A percentile compares a stretch with the other conserved stretches of the same genome.
phyloP scores from a whole-genome alignment of 30 jellyfish, hydroid and myxozoan genomes.

The Aurelia sp. region DNA sequence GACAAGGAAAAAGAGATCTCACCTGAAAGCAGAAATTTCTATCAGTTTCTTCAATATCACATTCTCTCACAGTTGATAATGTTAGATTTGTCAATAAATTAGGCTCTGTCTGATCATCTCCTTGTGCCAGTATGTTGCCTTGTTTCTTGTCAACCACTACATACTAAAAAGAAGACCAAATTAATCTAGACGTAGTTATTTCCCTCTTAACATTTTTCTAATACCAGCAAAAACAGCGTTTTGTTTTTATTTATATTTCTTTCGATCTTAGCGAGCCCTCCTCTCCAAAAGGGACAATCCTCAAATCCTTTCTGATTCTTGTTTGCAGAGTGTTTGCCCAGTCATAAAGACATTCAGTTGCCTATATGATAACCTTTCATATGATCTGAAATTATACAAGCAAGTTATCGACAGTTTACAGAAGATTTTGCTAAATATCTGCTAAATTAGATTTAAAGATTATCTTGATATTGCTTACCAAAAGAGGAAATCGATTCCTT shows the following conservation, averaged over 20 bases:
- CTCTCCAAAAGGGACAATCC: too few relatives aligned
- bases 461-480: constrained; percentile 55
- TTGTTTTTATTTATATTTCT: too few relatives aligned
- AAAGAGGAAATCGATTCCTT: constrained; percentile 79
- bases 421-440: too few relatives aligned
- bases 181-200: not conserved
- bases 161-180: constrained; percentile 53
- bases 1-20: not conserved
- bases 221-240: too few relatives aligned
- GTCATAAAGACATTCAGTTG: too few relatives aligned
- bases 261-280: too few relatives aligned
- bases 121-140: constrained; percentile 95
- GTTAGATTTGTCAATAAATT: constrained; percentile 69
- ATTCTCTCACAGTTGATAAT: constrained; percentile 83
- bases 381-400: too few relatives aligned
- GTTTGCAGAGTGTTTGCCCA: too few relatives aligned
- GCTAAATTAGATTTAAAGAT: too few relatives aligned
- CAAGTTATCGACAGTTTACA: too few relatives aligned
- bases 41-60: constrained; percentile 84
- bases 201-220: not conserved
- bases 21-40: constrained; percentile 98
- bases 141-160: constrained; percentile 88
- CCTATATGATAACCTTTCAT: too few relatives aligned
- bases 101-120: constrained; percentile 91
- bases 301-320: too few relatives aligned